Conservation (phyloP, 2,797 vertebrate genomes). For the Agapornis canus region DNA sequence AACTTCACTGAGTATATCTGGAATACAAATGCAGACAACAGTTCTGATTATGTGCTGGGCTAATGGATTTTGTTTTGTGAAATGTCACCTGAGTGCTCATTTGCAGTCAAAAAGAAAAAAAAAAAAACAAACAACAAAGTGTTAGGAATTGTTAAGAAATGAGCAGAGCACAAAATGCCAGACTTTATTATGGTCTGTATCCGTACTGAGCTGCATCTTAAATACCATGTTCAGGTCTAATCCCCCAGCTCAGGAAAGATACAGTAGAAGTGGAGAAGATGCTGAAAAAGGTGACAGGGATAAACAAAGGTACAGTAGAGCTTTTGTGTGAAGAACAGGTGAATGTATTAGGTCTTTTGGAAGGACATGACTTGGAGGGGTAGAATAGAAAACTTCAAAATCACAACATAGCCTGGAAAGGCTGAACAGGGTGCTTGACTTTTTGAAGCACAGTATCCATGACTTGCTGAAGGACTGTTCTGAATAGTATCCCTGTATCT, state of each 20-base stretch:
- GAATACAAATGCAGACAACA: neutral
- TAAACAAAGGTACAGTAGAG: neutral
- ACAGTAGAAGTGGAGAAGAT: neutral
- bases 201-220: neutral
- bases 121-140: neutral
- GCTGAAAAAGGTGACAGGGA: neutral
- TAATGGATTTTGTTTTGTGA: neutral
- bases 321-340: neutral
- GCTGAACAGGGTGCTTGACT: neutral
- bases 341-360: neutral
- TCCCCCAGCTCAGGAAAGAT: neutral
- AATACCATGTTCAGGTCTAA: neutral
- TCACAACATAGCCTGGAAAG: fast-evolving
- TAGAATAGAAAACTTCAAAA: neutral
- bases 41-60: neutral
- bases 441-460: neutral
- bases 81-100: neutral
- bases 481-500: neutral
- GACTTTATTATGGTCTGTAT: neutral
- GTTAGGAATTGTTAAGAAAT: neutral
- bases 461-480: neutral
- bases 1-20: neutral
- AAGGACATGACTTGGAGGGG: neutral
- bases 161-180: neutral
- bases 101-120: neutral